Evolutionary conservation across 1,140 invertebrate genomes (phyloP), one percentile per base, ranked within the genome.

Genomic region (Oreohelix idahoensis): DNA sequence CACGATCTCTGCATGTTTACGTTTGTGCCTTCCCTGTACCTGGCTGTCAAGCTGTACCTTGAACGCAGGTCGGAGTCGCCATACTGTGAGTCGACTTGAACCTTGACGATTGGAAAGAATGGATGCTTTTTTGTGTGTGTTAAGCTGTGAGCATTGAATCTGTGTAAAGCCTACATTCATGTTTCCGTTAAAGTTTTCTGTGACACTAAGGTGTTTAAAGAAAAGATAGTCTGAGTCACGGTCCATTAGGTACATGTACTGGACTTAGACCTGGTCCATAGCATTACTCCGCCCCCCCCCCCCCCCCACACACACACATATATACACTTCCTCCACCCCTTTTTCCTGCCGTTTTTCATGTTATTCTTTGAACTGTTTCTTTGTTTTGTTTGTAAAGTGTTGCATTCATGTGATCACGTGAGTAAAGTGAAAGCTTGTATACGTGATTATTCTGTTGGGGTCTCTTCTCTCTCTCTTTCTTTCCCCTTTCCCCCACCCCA

Each of bases 391-490:
- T n/a, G n/a, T n/a, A n/a, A n/a, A n/a, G n/a, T 45, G 42, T 45
- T 45, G 42, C 42, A 45, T 15, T 15, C 42, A 45, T 45, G 42
- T 45, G 42, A 45, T 45, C 42, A 8, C 15, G 5, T 8, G 42
- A 45, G 42, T 15, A 45, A 45, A 8, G 5, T 5, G 15, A 45
- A 15, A 45, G 42, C 5, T 45, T 8, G 42, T 35, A 29, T 26
- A 36, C 70, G n/a, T n/a, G n/a, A n/a, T n/a, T n/a, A n/a, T n/a
- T n/a, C n/a, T n/a, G n/a, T n/a, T n/a, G n/a, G n/a, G n/a, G n/a
- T n/a, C n/a, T n/a, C n/a, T n/a, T 26, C 71, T 39, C 71, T 39
- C 38, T 74, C 73, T 75, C 73, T 75, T 2, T 75, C 42, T 75
- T 38, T 75, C 42, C n/a, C n/a, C 23, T 75, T 32, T n/a, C n/a